Base-by-base conservation (phyloP, 2,888 invertebrate genomes). In the Sarcophaga rosellei region DNA sequence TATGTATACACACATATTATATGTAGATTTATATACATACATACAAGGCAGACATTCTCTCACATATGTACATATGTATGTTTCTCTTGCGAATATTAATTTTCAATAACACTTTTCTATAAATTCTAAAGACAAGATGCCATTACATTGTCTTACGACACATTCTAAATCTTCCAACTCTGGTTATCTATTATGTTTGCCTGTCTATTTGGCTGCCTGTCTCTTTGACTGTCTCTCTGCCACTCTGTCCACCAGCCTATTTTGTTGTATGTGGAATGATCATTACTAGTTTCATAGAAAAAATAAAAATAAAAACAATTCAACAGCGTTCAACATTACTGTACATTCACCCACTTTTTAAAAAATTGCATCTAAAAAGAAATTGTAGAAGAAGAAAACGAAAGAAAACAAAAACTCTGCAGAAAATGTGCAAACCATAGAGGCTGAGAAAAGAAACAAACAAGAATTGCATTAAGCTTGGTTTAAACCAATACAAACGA, bases 271-370 rank as follows among this genome's bases (percentile, higher is more conserved):
- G 63, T 79, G 69, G 12, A 15, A 15, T 69, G 45, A 79, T 79
- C 79, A 69, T 79, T 79, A 70, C 74, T 62, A 79, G 74, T 86
- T 86, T 84, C 59, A 81, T 78, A 25, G 57, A 80, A 84, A 75
- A 78, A 85, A 79, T 63, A 8, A 35, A 20, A 35, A 20, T 20
- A 72, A 66, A 53, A 23, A 47, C 63, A 10, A 65, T 6, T 57
- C 61, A 59, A 82, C 82, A 23, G 69, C 72, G 73, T 76, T 90
- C 89, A 92, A 92, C 90, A 91, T 92, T 92, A 92, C 92, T 92
- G 92, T 92, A 92, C 92, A 92, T 92, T 92, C 92, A 92, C 92
- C 92, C 92, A 92, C 92, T 92, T 92, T 92, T 81, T 70, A 61
- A 78, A 80, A 84, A 35, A 74, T 62, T 81, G 79, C 77, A 84